Evolutionary conservation across 2,888 invertebrate species (phyloP).

Genomic region (Busseola fusca): DNA sequence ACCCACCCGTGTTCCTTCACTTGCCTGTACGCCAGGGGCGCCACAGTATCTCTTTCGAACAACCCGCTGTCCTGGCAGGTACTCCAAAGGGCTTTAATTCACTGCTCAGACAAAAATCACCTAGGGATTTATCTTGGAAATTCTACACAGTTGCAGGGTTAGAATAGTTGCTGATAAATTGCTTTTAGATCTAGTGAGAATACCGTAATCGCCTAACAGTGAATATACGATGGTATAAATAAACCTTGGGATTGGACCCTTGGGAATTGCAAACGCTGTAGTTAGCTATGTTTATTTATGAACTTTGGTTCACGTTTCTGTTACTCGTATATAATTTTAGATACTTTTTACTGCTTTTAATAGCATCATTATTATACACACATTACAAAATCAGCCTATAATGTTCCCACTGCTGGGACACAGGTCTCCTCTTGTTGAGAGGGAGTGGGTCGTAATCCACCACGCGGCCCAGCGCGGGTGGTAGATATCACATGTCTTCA

Average conservation of each 20-base stretch:
- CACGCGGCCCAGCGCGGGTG: too few species aligned
- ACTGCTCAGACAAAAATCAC: not conserved
- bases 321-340: not conserved
- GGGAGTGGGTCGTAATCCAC: too few species aligned
- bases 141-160: slow-evolving; percentile 15
- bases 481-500: too few species aligned
- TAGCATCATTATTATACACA: too few species aligned
- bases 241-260: slow-evolving; percentile 24
- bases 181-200: slow-evolving; percentile 29
- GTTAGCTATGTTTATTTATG: slow-evolving; percentile 18
- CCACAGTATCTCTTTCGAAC: too few species aligned
- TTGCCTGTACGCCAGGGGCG: too few species aligned
- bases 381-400: too few species aligned
- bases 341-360: not conserved
- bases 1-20: too few species aligned
- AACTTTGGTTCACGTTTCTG: slow-evolving; percentile 10
- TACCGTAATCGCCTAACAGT: slow-evolving; percentile 41
- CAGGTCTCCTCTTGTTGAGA: too few species aligned
- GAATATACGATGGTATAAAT: slow-evolving; percentile 33
- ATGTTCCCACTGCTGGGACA: too few species aligned
- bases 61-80: too few species aligned
- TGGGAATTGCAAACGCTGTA: slow-evolving; percentile 27
- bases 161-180: slow-evolving; percentile 24
- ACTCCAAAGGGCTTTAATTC: not conserved
- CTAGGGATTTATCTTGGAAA: not conserved